Evolutionary conservation across 2,113 vertebrate genomes (phyloP).

Genomic region (Eublepharis macularius): DNA sequence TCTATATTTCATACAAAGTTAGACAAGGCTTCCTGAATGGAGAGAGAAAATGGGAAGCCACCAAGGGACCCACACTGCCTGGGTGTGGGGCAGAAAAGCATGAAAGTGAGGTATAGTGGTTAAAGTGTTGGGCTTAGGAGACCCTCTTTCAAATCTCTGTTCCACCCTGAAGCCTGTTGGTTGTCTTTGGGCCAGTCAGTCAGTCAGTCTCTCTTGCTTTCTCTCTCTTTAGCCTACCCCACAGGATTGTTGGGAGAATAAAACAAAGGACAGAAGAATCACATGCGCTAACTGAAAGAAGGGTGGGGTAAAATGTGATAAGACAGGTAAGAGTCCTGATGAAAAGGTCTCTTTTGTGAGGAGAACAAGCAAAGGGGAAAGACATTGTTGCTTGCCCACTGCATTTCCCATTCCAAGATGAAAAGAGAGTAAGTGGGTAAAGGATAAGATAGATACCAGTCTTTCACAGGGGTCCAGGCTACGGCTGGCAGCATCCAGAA

Average conservation of each 20-base stretch:
- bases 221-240: too few species aligned
- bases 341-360: not conserved
- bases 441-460: conserved; percentile 73
- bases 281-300: too few species aligned
- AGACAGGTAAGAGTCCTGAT: too few species aligned
- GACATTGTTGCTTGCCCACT: not conserved
- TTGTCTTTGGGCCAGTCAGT: too few species aligned
- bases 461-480: conserved; percentile 84
- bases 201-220: too few species aligned
- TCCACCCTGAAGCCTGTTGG: too few species aligned
- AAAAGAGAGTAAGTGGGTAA: not conserved
- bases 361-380: not conserved
- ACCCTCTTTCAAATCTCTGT: too few species aligned
- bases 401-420: not conserved
- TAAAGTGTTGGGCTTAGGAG: too few species aligned
- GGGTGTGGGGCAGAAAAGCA: not conserved
- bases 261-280: too few species aligned
- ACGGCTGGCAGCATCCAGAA: conserved; percentile 85
- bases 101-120: too few species aligned
- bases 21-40: not conserved
- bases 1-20: not conserved
- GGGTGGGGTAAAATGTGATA: too few species aligned
- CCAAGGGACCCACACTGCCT: not conserved
- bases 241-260: too few species aligned
- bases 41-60: not conserved